Percentiles rank a stretch among this genome's conserved stretches.
Conservation (phyloP, 2,888 invertebrate genomes). For the Drosophila neutralis region DNA sequence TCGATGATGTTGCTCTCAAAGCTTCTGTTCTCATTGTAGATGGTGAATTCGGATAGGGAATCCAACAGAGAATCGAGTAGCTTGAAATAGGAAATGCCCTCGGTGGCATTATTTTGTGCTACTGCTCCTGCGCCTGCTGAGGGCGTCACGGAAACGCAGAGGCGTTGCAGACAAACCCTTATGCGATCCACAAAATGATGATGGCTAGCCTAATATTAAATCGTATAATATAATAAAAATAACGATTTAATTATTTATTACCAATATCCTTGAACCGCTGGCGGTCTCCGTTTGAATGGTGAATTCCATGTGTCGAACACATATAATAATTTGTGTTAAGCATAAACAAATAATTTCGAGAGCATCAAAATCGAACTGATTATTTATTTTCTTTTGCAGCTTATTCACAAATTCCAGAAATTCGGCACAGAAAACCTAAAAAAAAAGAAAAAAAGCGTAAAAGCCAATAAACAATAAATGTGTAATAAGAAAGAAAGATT, state of each 20-base stretch:
- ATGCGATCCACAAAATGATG: slow-evolving; percentile 83
- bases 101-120: slow-evolving; percentile 24
- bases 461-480: neutral
- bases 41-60: slow-evolving; percentile 71
- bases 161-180: slow-evolving; percentile 79
- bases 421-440: slow-evolving; percentile 80
- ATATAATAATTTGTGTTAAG: slow-evolving; percentile 80
- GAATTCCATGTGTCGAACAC: slow-evolving; percentile 80
- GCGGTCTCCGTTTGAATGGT: slow-evolving; percentile 76
- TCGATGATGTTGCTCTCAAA: neutral
- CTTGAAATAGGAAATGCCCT: slow-evolving; percentile 74
- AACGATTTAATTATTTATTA: slow-evolving; percentile 28
- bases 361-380: slow-evolving; percentile 32
- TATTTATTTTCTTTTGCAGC: slow-evolving; percentile 70
- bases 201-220: slow-evolving; percentile 69
- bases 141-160: slow-evolving; percentile 39
- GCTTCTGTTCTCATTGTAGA: slow-evolving; percentile 55
- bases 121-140: neutral
- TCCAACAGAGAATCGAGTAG: slow-evolving; percentile 79
- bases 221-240: neutral
- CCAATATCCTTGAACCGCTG: slow-evolving; percentile 61
- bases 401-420: slow-evolving; percentile 73
- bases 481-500: neutral
- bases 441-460: slow-evolving; percentile 18
- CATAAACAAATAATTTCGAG: slow-evolving; percentile 80